These are phyloP conservation scores for Rhyacophila evoluta DNA, from an alignment of 2,888 invertebrate genomes.

Conservation along the genomic window DNA sequence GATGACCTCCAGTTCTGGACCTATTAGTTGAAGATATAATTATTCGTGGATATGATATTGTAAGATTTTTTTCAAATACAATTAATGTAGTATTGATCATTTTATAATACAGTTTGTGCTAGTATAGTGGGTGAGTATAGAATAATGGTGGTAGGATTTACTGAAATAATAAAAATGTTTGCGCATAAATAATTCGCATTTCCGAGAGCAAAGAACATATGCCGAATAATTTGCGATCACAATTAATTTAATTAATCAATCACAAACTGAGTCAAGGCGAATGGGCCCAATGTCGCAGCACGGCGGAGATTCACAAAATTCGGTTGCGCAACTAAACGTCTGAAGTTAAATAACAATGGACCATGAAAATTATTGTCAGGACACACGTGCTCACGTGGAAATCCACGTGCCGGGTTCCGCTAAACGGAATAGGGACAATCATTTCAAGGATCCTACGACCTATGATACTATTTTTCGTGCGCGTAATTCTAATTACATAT, in stretches of 20 bases:
- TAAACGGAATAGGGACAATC: not conserved
- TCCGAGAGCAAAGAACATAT: not conserved
- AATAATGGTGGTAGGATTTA: no score
- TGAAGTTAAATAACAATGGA: not conserved
- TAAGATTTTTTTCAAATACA: no score
- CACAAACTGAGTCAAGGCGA: not conserved
- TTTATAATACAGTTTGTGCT: no score
- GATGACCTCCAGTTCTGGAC: no score
- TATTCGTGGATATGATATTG: no score
- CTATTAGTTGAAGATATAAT: no score
- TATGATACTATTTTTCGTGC: not conserved
- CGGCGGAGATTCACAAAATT: not conserved
- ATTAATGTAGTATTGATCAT: no score
- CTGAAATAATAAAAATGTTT: no score
- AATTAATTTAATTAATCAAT: not conserved
- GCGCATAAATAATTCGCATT: no score
- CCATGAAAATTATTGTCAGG: not conserved
- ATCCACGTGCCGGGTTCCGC: not conserved
- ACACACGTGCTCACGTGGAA: constrained; percentile 11
- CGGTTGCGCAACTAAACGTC: not conserved
- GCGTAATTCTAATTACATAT: not conserved
- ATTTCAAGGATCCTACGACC: not conserved
- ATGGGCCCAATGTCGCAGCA: not conserved
- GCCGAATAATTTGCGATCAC: not conserved
- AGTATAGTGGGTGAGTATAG: no score